A percentile compares a stretch with the other conserved stretches of the same genome.
phyloP scores from a whole-genome alignment of 2,797 vertebrate genomes.

The Mus minutoides region DNA sequence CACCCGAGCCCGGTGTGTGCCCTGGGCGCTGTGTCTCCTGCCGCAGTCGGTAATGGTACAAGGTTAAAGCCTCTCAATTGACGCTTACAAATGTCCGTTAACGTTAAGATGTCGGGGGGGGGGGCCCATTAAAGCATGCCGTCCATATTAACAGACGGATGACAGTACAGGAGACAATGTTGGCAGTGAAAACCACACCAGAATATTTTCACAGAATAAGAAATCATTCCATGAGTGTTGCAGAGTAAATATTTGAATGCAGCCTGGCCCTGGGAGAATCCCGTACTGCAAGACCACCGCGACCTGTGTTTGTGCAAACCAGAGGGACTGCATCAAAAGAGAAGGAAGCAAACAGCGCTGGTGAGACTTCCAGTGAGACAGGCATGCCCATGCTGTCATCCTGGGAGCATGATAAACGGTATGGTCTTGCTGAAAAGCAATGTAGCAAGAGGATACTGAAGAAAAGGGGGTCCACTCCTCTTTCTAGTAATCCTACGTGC shows the following conservation, averaged over 20 bases:
- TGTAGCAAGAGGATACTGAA: slow-evolving; percentile 25
- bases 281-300: not conserved
- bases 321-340: not conserved
- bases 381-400: not conserved
- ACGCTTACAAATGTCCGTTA: not conserved
- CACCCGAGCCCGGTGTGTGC: not conserved
- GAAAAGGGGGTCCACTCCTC: not conserved
- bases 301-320: not conserved
- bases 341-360: not conserved
- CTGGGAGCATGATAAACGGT: not conserved
- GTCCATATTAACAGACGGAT: not conserved
- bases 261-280: not conserved
- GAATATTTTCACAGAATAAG: not conserved
- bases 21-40: not conserved
- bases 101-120: not conserved
- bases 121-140: not conserved
- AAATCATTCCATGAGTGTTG: not conserved
- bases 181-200: slow-evolving; percentile 27
- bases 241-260: not conserved
- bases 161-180: not conserved
- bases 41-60: not conserved
- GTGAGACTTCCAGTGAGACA: not conserved
- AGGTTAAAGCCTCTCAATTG: not conserved
- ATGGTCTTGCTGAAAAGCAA: not conserved
- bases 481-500: not conserved